Percentiles rank a stretch among this genome's conserved stretches.
Evolutionary conservation across 2,113 vertebrate species (phyloP).

Genomic region (Falcunculus frontatus): DNA sequence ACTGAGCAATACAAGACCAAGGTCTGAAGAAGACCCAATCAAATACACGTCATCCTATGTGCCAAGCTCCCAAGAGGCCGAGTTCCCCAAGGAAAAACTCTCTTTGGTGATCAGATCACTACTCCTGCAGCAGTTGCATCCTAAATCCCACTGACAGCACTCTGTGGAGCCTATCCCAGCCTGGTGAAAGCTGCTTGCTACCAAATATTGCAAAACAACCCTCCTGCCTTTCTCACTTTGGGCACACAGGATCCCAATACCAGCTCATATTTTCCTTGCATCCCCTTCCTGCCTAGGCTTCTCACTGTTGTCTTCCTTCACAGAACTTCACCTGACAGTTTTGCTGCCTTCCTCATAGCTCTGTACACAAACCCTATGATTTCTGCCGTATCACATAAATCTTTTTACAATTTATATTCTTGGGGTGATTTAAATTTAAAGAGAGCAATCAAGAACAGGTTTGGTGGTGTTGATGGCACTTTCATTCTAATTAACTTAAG

Average conservation of each 20-base stretch:
- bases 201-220: too few relatives aligned
- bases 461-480: slow-evolving; percentile 2
- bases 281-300: neutral
- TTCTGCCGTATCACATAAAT: neutral
- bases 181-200: neutral
- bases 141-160: neutral
- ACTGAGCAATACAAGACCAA: rapidly evolving
- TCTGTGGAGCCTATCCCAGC: rapidly evolving
- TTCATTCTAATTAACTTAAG: slow-evolving; percentile 51
- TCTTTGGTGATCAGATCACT: neutral
- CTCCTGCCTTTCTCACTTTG: neutral
- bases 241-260: too few relatives aligned
- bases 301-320: neutral
- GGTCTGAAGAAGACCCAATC: neutral
- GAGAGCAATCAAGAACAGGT: slow-evolving; percentile 44
- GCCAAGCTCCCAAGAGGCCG: neutral
- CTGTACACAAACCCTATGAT: neutral
- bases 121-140: neutral
- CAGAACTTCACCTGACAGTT: neutral
- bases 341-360: neutral
- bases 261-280: neutral
- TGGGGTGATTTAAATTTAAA: slow-evolving; percentile 33
- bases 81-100: neutral
- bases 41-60: neutral
- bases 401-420: neutral